These are phyloP conservation scores for Aeoliscus strigatus DNA, from an alignment of 2,797 vertebrate genomes.

Conservation along the genomic window DNA sequence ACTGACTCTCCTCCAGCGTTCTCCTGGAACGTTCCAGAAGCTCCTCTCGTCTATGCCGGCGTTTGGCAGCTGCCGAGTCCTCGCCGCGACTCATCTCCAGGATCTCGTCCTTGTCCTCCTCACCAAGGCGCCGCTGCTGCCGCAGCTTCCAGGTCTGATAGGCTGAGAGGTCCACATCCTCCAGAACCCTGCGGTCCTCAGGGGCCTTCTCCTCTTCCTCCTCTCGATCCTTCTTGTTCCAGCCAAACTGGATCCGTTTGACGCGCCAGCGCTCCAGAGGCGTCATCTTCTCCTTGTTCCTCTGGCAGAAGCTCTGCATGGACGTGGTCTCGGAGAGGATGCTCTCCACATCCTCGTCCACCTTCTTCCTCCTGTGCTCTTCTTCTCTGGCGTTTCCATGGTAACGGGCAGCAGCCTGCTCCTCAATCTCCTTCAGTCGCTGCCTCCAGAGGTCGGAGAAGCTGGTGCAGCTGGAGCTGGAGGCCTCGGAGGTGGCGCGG, in stretches of 20 bases:
- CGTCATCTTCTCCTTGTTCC: conserved; percentile 88
- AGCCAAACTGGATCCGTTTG: conserved; percentile 95
- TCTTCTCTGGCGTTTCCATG: conserved; percentile 27
- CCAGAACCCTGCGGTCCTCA: conserved; percentile 51
- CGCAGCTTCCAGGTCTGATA: conserved; percentile 94
- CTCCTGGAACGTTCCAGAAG: conserved; percentile 86
- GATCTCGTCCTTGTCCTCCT: conserved; percentile 83
- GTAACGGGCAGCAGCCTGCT: conserved; percentile 78
- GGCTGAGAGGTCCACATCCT: conserved; percentile 83
- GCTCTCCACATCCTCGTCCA: conserved; percentile 79
- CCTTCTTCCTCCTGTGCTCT: conserved; percentile 39
- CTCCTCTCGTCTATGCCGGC: conserved; percentile 85
- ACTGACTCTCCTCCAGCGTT: conserved; percentile 89
- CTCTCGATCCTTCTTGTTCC: conserved; percentile 88
- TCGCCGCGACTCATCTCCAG: conserved; percentile 81
- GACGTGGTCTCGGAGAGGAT: conserved; percentile 85
- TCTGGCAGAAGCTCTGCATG: conserved; percentile 92
- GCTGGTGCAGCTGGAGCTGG: conserved; percentile 76
- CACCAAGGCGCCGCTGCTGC: conserved; percentile 80
- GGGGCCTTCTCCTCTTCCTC: conserved; percentile 59
- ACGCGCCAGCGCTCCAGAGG: conserved; percentile 92
- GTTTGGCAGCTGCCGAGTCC: conserved; percentile 75
- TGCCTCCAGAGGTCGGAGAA: conserved; percentile 89
- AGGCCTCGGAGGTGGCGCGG: conserved; percentile 68
- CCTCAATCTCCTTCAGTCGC: conserved; percentile 85